Base-by-base conservation (phyloP, 2,797 vertebrate species). In the Heliangelus exortis region DNA sequence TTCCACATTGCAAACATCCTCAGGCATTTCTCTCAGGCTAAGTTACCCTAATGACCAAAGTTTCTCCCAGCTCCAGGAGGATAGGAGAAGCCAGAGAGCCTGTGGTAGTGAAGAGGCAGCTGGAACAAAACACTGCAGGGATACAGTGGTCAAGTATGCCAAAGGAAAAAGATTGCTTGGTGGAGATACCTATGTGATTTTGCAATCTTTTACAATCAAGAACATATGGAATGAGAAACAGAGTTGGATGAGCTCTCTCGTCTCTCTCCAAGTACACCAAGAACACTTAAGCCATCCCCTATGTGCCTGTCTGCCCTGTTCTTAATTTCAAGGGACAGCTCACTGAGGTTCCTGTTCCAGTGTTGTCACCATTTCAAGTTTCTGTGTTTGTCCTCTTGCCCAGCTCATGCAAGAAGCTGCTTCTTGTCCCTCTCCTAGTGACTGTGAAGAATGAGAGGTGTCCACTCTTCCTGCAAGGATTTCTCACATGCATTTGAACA, bases 181-280 rank as follows among this genome's bases (percentile, higher is more conserved):
- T 4, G 2, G 74, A 85, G 57, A 71, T 31, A 74, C 41, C 28
- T 26, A 53, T 1, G 2, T 28, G 66, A 54, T 54, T 90, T 77
- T 66, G 36, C 36, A 87, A 41, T 50, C 26, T 84, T 73, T 89
- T 75, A 68, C 25, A 57, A 54, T 15, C 17, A 85, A 74, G 58
- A 78, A 72, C 1, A 3, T 48, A 80, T 5, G 72, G 73, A 92
- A 78, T 23, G 15, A 74, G 68, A 87, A 93, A 51, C 1, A 1
- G 61, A 59, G 23, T 17, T 84, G 50, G 54, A 80, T 51, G 75
- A 94, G 29, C 36, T 53, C 28, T 69, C 67, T 67, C 1, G 2
- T 51, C 39, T 74, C 20, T 75, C 72, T 81, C 73, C 54, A 93
- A 71, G 81, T 82, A 72, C 83, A 83, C 43, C n/a, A 69, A 62